Evolutionary conservation across 2,113 vertebrate species (phyloP).

Genomic region (Delphinapterus leucas): DNA sequence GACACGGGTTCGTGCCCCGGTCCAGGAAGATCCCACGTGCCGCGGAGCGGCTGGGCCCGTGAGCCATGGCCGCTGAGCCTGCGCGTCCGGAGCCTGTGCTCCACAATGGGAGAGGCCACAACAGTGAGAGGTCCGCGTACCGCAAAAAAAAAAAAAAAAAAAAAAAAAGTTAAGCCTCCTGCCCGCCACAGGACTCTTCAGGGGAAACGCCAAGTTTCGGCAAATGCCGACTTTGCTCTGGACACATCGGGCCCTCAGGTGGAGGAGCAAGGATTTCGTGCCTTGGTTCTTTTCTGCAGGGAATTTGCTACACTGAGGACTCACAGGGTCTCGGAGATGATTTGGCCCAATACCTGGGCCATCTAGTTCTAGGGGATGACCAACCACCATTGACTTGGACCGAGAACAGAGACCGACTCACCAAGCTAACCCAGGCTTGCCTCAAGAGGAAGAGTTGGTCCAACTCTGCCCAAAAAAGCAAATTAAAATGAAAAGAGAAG

Average conservation of each 20-base stretch:
- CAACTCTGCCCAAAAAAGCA: background rate
- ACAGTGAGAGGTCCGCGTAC: too few species aligned
- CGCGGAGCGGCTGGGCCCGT: too few species aligned
- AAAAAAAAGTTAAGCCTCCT: slow-evolving; percentile 71
- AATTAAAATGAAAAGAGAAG: background rate
- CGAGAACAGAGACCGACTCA: background rate
- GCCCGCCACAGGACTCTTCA: rapidly evolving
- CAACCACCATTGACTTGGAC: background rate
- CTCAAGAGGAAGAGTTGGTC: background rate
- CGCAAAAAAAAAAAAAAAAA: too few species aligned
- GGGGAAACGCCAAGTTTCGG: background rate
- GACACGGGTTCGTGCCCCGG: too few species aligned
- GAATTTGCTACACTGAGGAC: background rate
- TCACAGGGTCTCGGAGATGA: background rate
- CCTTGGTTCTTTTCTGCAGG: background rate
- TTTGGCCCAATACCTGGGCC: background rate
- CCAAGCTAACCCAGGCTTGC: background rate
- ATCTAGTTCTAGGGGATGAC: background rate
- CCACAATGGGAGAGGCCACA: too few species aligned
- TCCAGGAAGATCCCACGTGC: too few species aligned
- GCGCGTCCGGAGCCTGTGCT: too few species aligned
- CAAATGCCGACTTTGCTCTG: background rate
- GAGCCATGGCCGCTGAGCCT: too few species aligned
- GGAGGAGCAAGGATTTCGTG: background rate
- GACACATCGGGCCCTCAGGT: background rate